phyloP scores from a whole-genome alignment of 2,888 invertebrate genomes.

The Leucozona laternaria region DNA sequence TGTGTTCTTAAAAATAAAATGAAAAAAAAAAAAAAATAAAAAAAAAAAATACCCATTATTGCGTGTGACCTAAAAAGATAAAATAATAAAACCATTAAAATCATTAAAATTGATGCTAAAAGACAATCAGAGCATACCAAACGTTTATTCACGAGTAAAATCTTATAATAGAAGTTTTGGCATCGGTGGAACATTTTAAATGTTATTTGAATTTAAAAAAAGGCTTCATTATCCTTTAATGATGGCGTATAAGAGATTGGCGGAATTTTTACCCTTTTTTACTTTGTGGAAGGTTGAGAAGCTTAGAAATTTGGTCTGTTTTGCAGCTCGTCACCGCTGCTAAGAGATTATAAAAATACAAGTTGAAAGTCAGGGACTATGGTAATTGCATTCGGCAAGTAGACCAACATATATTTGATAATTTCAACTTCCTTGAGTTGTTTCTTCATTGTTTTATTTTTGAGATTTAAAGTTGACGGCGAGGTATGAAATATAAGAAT shows the following conservation, averaged over 20 bases:
- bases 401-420: too few species aligned
- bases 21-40: not conserved
- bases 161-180: conserved; percentile 1
- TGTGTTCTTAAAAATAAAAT: conserved; percentile 3
- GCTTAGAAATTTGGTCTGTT: not conserved
- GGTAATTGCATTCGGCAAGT: not conserved
- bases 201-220: not conserved
- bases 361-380: not conserved
- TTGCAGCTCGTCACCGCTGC: too few species aligned
- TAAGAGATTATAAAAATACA: not conserved
- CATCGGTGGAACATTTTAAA: not conserved
- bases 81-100: conserved; percentile 14
- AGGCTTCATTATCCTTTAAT: not conserved
- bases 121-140: conserved; percentile 22
- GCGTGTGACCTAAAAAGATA: conserved; percentile 41
- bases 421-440: too few species aligned
- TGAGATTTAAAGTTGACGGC: too few species aligned
- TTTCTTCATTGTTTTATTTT: too few species aligned
- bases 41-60: not conserved
- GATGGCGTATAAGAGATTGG: not conserved
- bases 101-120: conserved; percentile 11
- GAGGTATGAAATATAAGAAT: too few species aligned
- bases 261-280: not conserved
- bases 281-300: not conserved
- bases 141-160: conserved; percentile 11